phyloP scores from a whole-genome alignment of 2,113 vertebrate species.

The Muntiacus reevesi region DNA sequence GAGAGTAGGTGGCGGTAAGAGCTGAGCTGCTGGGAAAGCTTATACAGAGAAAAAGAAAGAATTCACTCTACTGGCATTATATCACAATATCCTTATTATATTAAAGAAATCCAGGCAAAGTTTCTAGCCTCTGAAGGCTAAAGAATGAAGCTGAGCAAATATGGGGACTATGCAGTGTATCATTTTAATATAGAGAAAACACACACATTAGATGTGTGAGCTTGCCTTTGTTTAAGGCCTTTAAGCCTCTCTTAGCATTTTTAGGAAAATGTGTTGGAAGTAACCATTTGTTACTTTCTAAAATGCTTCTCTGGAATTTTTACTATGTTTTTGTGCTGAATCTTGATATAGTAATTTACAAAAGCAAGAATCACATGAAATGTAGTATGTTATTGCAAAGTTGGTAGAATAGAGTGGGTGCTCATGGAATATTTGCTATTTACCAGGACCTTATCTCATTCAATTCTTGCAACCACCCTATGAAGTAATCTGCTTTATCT shows the following conservation, averaged over 20 bases:
- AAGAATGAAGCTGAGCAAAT: conserved; percentile 32
- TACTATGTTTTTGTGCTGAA: conserved; percentile 44
- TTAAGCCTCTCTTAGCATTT: conserved; percentile 64
- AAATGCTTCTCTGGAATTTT: conserved; percentile 55
- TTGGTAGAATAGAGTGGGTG: not conserved
- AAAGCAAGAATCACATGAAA: conserved; percentile 36
- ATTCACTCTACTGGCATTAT: not conserved
- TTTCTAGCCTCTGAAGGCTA: not conserved
- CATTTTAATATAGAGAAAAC: conserved; percentile 47
- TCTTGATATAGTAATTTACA: conserved; percentile 39
- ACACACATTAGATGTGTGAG: not conserved
- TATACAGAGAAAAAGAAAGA: not conserved
- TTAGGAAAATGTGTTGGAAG: conserved; percentile 42
- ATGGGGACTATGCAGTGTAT: not conserved
- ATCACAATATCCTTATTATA: not conserved
- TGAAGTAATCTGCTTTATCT: not conserved
- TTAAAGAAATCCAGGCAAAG: not conserved
- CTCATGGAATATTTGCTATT: not conserved
- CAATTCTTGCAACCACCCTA: not conserved
- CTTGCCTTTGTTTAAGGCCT: conserved; percentile 46
- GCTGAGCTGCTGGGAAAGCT: not conserved
- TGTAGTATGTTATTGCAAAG: not conserved
- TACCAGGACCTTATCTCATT: not conserved
- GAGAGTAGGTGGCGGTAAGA: not conserved
- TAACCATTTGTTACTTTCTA: conserved; percentile 59